Evolutionary conservation across 2,113 vertebrate genomes (phyloP), one percentile per base, ranked within the genome.

Genomic region (Hippopotamus amphibius): DNA sequence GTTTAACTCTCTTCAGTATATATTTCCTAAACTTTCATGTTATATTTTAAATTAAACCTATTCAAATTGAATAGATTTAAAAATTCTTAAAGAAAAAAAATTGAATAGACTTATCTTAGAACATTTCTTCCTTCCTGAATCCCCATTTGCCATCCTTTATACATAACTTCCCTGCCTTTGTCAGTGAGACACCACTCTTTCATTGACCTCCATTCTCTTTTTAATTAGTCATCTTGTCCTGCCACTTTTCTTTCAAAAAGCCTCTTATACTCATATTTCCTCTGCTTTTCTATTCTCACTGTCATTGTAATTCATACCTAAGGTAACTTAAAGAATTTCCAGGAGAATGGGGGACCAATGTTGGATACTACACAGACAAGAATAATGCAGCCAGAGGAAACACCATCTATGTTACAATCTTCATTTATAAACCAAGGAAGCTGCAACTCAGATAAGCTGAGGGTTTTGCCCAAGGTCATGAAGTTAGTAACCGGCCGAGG

Each of bases 31-130:
- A 92, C 59, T 71, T 83, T 96, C 21, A 33, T 15, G 17, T 77
- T 69, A 43, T 83, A 61, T 77, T 83, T 95, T 59, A 87, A 93
- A 74, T 92, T 65, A 66, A 43, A 43, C 43, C 11, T n/a, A 63
- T 88, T 63, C 57, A 66, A 24, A 30, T 81, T 37, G 37, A 37
- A 37, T 37, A 37, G 37, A 37, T 37, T 37, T 37, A 37, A 37
- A 37, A 37, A 37, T 37, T 37, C 37, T 37, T 37, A 37, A 37
- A 37, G 37, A 37, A 37, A 37, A 37, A 37, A 37, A 37, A 37
- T 37, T 21, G 26, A 82, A 82, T 22, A 82, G 28, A 61, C 26
- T 50, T 53, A 30, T 77, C 4, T 71, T 48, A 59, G 50, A 93
- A 57, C 5, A 68, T 19, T 65, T 55, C 24, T 82, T 79, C 4